Percentiles rank a stretch among this genome's conserved stretches.
phyloP scores from a whole-genome alignment of 2,888 invertebrate species.

The Campoletis raptor region DNA sequence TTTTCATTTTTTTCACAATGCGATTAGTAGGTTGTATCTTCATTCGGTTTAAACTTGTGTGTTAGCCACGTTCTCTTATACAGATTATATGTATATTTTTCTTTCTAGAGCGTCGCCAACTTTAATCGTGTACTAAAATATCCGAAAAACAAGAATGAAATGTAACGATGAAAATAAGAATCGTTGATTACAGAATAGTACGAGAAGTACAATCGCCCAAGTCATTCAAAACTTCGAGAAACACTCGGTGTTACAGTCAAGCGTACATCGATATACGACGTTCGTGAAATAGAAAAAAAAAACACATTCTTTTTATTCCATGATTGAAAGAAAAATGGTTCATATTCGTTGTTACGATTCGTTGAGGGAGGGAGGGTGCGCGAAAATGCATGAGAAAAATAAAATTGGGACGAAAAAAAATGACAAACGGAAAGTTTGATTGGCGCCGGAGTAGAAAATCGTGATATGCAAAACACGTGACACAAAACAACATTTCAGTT shows the following conservation, averaged over 20 bases:
- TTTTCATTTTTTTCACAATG: constrained; percentile 70
- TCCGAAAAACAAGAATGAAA: constrained; percentile 31
- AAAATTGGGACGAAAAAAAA: constrained; percentile 20
- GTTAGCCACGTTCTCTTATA: constrained; percentile 43
- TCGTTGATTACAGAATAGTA: constrained; percentile 54
- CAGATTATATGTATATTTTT: constrained; percentile 23
- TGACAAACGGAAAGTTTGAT: constrained; percentile 33
- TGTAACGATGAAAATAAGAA: constrained; percentile 42
- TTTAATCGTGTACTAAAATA: constrained; percentile 48
- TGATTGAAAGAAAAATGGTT: neutral
- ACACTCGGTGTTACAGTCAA: constrained; percentile 17
- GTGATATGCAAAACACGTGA: constrained; percentile 38
- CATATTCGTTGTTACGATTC: neutral
- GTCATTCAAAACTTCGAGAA: constrained; percentile 40
- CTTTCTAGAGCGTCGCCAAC: constrained; percentile 12
- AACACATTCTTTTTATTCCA: neutral
- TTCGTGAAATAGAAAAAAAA: neutral
- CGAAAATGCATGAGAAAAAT: constrained; percentile 11
- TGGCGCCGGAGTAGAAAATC: constrained; percentile 6
- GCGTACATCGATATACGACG: constrained; percentile 33
- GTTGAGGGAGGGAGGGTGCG: neutral
- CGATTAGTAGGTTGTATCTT: constrained; percentile 71
- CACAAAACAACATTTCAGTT: constrained; percentile 69
- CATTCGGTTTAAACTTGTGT: constrained; percentile 49
- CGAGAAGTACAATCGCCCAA: constrained; percentile 66